Base-by-base conservation (phyloP, 2,113 vertebrate species). In the Myotis davidii region DNA sequence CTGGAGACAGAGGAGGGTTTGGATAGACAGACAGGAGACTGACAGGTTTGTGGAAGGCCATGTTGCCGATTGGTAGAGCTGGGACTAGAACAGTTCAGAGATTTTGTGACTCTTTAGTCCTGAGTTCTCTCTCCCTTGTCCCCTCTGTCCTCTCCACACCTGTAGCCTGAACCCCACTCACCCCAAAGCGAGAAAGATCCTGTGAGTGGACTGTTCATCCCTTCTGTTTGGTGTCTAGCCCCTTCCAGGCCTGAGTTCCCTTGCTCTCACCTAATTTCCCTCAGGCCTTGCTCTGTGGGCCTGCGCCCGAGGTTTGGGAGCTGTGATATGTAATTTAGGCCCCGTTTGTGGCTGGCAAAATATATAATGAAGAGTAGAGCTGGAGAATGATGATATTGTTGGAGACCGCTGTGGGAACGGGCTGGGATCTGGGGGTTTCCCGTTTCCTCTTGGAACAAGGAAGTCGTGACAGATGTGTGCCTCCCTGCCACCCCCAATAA, bases 281-380 rank as follows among this genome's bases (percentile, higher is more conserved):
- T 83, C n/a, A n/a, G 90, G 90, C 61, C 86, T 85, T 94, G 34
- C 85, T 97, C 93, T 96, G 54, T 94, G 88, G 93, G 88, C 42
- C 88, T 32, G 4, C 90, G 82, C 90, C 94, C 12, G 45, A 94
- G 61, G 37, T 88, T 97, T 96, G 78, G 95, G 96, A 95, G 96
- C 94, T 91, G 56, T 12, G 73, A 64, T 96, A 59, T 96, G 16
- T 97, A 97, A 97, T 96, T 97, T 96, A 88, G 95, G 76, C 50
- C 73, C 85, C 72, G 70, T 90, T 88, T 97, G 97, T 0, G 85
- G 96, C 95, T 96, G 73, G 88, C 85, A 94, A 97, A 95, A 90
- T 45, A 74, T 88, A 96, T 85, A 90, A 92, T 94, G 82, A 94
- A 85, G 50, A 65, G 74, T 84, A 78, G 88, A 92, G 90, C 73